Evolutionary conservation across 2,888 invertebrate genomes (phyloP), one percentile per base, ranked within the genome.

Genomic region (Gibbula magus): DNA sequence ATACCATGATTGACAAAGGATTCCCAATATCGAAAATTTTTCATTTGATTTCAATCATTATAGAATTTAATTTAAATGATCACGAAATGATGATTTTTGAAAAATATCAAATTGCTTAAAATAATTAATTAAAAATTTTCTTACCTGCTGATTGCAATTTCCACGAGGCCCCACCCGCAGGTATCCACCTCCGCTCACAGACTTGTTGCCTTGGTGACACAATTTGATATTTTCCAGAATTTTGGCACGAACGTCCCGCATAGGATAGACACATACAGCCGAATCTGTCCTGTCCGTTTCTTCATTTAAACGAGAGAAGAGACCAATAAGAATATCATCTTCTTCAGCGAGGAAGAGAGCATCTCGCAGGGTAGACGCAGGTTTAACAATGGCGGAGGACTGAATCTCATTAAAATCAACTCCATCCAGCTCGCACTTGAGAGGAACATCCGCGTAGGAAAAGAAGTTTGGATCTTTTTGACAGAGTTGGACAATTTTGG

Each of bases 361-460:
- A 82, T 96, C 95, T 22, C 98, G 98, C 84, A 99, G 94, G 89
- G 97, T 97, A 13, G 97, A 97, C 51, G 98, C 98, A 0, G 99
- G 97, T 93, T 96, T 97, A 45, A 98, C 97, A 51, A 98, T 96
- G 92, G 96, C 97, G 0, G 98, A 98, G 51, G 99, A 98, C 92
- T 98, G 98, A 7, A 98, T 96, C 78, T 98, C 94, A 93, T 98
- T 98, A 93, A 97, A 99, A 78, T 88, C 85, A 75, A 84, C 82
- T 52, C 83, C 82, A 67, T 86, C 84, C n/a, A 81, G 81, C 2
- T 96, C 96, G 93, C 99, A 99, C 88, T 97, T 97, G 92, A 99
- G 96, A 10, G 99, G 98, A 88, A 99, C 98, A 94, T 99, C 99
- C 22, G 98, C 98, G 93, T 99, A 99, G 16, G 98, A 99, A 93